Percentiles rank a stretch among this genome's conserved stretches.
Evolutionary conservation across 2,113 vertebrate species (phyloP).

Genomic region (human (Homo sapiens)): DNA sequence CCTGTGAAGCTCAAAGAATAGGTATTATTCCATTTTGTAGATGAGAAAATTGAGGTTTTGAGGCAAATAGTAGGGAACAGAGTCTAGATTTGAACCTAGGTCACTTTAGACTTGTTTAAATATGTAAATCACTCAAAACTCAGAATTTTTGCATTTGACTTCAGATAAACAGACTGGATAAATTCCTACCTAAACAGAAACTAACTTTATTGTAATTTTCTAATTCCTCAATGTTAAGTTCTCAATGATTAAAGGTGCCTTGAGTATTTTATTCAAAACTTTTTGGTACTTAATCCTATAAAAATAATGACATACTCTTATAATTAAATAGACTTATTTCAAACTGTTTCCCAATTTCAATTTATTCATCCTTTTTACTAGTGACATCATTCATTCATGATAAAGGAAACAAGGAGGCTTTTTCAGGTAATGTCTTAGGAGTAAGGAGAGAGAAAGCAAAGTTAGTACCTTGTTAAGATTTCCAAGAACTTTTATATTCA

Average conservation of each 20-base stretch:
- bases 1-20: not conserved
- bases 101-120: not conserved
- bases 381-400: not conserved
- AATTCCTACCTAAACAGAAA: slow-evolving; percentile 15
- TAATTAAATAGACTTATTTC: not conserved
- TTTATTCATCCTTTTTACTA: not conserved
- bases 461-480: not conserved
- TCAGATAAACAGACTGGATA: slow-evolving; percentile 10
- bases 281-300: not conserved
- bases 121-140: not conserved
- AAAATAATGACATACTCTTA: not conserved
- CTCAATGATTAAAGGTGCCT: not conserved
- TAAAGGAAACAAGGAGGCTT: not conserved
- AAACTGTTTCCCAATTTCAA: not conserved
- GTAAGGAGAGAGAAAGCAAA: not conserved
- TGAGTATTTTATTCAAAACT: slow-evolving; percentile 12
- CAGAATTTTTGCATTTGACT: slow-evolving; percentile 33
- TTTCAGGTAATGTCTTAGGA: not conserved
- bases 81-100: not conserved
- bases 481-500: slow-evolving; percentile 55
- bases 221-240: slow-evolving; percentile 29
- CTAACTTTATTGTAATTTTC: slow-evolving; percentile 31
- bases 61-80: not conserved
- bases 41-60: not conserved
- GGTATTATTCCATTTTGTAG: not conserved